A percentile compares a stretch with the other conserved stretches of the same genome.
These are phyloP conservation scores for Polydrusus tereticollis DNA, from an alignment of 2,888 invertebrate genomes.

Conservation along the genomic window DNA sequence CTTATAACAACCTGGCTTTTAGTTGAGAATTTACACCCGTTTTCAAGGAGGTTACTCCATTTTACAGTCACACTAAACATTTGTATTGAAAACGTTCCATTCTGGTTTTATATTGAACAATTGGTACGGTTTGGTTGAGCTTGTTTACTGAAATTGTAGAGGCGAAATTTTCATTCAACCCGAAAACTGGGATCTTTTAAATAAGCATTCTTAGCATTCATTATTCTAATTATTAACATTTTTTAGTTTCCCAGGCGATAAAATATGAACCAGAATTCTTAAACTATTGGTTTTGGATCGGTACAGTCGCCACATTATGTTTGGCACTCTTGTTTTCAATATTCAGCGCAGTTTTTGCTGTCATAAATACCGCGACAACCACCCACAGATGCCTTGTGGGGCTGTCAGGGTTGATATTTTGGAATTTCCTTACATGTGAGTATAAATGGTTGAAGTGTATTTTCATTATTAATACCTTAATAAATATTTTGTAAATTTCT, in stretches of 20 bases:
- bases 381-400: constrained; percentile 78
- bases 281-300: constrained; percentile 81
- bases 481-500: constrained; percentile 52
- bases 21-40: too few relatives aligned
- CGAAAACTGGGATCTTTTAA: too few relatives aligned
- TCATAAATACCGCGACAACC: constrained; percentile 84
- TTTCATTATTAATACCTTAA: not conserved
- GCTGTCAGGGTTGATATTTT: constrained; percentile 79
- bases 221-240: too few relatives aligned
- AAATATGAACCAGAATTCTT: constrained; percentile 75
- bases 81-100: too few relatives aligned
- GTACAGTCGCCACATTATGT: constrained; percentile 78
- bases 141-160: too few relatives aligned
- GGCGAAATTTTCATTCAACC: too few relatives aligned
- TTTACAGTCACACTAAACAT: too few relatives aligned
- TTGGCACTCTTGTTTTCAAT: constrained; percentile 79
- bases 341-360: constrained; percentile 80
- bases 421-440: constrained; percentile 84
- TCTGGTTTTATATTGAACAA: too few relatives aligned
- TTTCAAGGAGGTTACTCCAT: too few relatives aligned
- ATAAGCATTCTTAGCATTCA: too few relatives aligned
- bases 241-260: constrained; percentile 75
- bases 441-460: constrained; percentile 50
- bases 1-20: too few relatives aligned
- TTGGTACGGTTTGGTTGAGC: too few relatives aligned